Percentiles rank a stretch among this genome's conserved stretches.
Evolutionary conservation across 2,888 invertebrate genomes (phyloP).

Genomic region (Selenia dentaria): DNA sequence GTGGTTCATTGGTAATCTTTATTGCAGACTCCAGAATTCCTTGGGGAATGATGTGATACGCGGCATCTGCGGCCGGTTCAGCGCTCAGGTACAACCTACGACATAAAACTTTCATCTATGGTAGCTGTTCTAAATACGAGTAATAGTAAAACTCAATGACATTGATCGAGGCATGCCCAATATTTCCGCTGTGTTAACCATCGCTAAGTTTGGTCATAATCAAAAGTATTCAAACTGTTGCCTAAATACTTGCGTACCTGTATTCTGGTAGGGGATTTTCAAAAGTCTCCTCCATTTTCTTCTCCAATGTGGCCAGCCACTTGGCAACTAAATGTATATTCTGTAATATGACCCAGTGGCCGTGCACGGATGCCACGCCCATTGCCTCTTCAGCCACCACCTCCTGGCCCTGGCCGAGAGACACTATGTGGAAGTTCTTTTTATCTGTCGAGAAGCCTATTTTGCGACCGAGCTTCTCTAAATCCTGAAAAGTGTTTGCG

Average conservation of each 20-base stretch:
- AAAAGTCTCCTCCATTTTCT: conserved; percentile 93
- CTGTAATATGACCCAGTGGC: conserved; percentile 97
- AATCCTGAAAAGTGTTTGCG: conserved; percentile 86
- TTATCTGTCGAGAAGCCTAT: conserved; percentile 91
- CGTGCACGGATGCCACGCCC: conserved; percentile 88
- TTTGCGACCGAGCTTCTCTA: conserved; percentile 93
- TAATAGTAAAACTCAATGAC: too few species aligned
- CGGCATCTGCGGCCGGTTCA: conserved; percentile 91
- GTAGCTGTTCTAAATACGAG: too few species aligned
- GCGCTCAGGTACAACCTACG: conserved; percentile 92
- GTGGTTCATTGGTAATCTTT: conserved; percentile 98
- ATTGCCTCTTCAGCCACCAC: conserved; percentile 95
- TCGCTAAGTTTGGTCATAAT: too few species aligned
- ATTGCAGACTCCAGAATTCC: conserved; percentile 97
- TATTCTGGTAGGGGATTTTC: conserved; percentile 87
- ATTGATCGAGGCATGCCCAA: too few species aligned
- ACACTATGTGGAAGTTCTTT: conserved; percentile 96
- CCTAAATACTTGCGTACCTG: conserved; percentile 59
- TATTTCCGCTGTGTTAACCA: too few species aligned
- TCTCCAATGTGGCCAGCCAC: conserved; percentile 95
- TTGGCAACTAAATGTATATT: conserved; percentile 96
- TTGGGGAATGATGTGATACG: conserved; percentile 88
- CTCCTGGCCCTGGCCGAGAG: conserved; percentile 97
- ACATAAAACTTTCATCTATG: neutral
- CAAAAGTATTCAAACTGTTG: too few species aligned